Evolutionary conservation across 2,888 invertebrate species (phyloP), one percentile per base, ranked within the genome.

Genomic region (Ormia ochracea): DNA sequence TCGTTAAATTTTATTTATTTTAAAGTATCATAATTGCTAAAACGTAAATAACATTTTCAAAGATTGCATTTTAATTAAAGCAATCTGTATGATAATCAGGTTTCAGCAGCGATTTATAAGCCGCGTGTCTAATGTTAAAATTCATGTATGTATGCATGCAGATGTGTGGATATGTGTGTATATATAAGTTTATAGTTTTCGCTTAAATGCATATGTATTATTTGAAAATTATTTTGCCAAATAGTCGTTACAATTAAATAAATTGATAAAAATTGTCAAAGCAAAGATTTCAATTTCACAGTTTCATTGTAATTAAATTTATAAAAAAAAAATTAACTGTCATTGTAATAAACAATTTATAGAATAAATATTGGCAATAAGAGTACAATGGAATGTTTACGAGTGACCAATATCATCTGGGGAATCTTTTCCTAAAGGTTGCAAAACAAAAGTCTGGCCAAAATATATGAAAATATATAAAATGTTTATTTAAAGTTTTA

Each of bases 21-120:
- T 14, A 33, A 73, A 45, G 45, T 56, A 45, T 48, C 6, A 45
- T 54, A 63, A 54, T 56, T 36, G 33, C 21, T 54, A 52, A 50
- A 26, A 38, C 38, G 9, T 33, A 59, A 38, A 69, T 26, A 59
- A 26, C 5, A 48, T 66, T 26, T n/a, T 48, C 7, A 36, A 58
- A n/a, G n/a, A n/a, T n/a, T n/a, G 26, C 26, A 50, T 38, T 48
- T 19, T 61, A 52, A 33, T 41, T 21, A 31, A 26, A 38, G 38
- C 6, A 52, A 58, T 48, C 23, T 17, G 14, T 2, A 0, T 45
- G 56, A 31, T 50, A 70, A 26, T 50, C 12, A 41, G 38, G 19
- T 48, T 50, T 19, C 17, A 21, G 9, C 38, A 52, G 61, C 12
- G 61, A 52, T 72, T 72, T 61, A 23, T 14, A n/a, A 50, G 2